phyloP scores from a whole-genome alignment of 2,888 invertebrate genomes.

The Anoplius nigerrimus region DNA sequence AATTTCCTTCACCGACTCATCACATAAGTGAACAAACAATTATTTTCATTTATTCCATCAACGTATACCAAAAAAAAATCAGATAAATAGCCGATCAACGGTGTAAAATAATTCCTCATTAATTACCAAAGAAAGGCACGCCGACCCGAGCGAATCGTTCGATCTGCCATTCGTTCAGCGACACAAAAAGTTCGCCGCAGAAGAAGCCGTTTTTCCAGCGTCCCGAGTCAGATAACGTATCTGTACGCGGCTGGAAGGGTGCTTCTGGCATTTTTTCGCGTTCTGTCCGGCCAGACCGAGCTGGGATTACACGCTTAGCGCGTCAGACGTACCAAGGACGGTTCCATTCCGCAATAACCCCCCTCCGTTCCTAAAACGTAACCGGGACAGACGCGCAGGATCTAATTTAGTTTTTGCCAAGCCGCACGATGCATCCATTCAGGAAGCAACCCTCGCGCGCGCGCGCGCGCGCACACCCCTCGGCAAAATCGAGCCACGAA shows the following conservation, averaged over 20 bases:
- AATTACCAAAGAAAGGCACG: conserved; percentile 11
- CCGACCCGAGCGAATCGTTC: conserved; percentile 17
- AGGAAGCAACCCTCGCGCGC: too few species aligned
- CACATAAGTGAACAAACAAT: too few species aligned
- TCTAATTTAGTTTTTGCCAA: conserved; percentile 48
- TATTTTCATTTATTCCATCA: too few species aligned
- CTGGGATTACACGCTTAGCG: conserved; percentile 23
- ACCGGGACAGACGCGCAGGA: conserved; percentile 17
- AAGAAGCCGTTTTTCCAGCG: conserved; percentile 2
- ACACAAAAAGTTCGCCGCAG: not conserved
- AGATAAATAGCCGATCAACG: too few species aligned
- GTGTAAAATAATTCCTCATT: too few species aligned
- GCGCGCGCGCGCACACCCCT: too few species aligned
- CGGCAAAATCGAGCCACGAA: conserved; percentile 13
- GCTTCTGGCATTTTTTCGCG: not conserved
- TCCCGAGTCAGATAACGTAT: not conserved
- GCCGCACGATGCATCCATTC: conserved; percentile 33
- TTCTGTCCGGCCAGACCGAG: not conserved
- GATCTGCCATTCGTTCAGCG: conserved; percentile 6
- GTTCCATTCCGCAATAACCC: conserved; percentile 9
- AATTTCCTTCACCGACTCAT: too few species aligned
- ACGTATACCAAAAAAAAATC: too few species aligned
- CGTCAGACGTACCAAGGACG: conserved; percentile 21
- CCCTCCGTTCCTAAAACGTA: not conserved
- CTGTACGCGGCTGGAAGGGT: not conserved